Percentiles rank a stretch among this genome's conserved stretches.
phyloP scores from a whole-genome alignment of 2,113 vertebrate species.

The Brienomyrus longianalis region DNA sequence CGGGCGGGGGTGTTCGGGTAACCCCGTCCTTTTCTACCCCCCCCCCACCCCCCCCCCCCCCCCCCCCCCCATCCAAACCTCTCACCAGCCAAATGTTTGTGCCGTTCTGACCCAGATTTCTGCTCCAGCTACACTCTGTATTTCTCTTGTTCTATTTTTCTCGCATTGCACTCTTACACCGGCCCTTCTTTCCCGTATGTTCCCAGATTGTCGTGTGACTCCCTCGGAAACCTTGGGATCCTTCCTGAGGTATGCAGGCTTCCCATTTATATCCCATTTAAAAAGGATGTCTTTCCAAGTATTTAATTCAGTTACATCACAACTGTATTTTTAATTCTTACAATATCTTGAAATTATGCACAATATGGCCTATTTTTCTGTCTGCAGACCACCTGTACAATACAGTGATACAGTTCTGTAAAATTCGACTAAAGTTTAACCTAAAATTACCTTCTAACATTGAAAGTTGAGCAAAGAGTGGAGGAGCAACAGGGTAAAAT shows the following conservation, averaged over 20 bases:
- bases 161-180: neutral
- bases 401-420: neutral
- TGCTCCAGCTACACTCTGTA: neutral
- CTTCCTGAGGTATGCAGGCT: neutral
- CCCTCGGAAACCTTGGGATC: neutral
- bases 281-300: neutral
- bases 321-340: neutral
- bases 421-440: neutral
- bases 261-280: neutral
- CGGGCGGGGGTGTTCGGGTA: too few relatives aligned
- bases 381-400: neutral
- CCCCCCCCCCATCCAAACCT: neutral
- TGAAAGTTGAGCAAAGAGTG: neutral
- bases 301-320: neutral
- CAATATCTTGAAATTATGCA: neutral
- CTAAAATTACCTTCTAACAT: neutral
- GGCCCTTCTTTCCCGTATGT: neutral
- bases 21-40: too few relatives aligned
- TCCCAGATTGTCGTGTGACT: neutral
- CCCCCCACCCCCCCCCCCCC: neutral
- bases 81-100: constrained; percentile 4
- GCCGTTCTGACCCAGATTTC: neutral
- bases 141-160: neutral
- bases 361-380: neutral
- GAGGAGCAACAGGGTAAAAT: neutral